Evolutionary conservation across 2,888 invertebrate genomes (phyloP).

Genomic region (Yponomeuta malinellus): DNA sequence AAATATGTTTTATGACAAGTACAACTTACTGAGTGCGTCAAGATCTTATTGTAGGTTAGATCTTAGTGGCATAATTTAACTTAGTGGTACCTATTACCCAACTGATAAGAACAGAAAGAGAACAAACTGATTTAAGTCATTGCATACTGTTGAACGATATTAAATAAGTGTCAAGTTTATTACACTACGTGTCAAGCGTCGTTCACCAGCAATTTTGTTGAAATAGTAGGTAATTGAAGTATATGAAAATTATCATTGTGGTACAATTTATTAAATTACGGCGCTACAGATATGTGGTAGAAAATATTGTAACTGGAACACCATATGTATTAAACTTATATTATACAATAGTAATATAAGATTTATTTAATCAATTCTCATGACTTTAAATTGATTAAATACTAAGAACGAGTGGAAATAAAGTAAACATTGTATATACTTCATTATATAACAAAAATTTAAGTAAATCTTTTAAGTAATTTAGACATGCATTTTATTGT

Average conservation of each 20-base stretch:
- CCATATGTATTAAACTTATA: conserved; percentile 51
- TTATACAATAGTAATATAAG: conserved; percentile 38
- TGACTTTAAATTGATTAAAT: conserved; percentile 66
- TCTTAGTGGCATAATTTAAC: conserved; percentile 34
- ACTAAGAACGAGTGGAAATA: conserved; percentile 66
- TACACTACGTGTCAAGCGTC: background rate
- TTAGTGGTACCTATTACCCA: conserved; percentile 22
- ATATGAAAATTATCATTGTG: conserved; percentile 28
- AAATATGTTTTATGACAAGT: conserved; percentile 45
- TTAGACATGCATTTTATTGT: conserved; percentile 64
- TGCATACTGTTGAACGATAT: conserved; percentile 38
- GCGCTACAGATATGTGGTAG: conserved; percentile 44
- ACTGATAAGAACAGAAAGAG: conserved; percentile 33
- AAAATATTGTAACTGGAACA: conserved; percentile 53
- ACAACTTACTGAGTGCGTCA: conserved; percentile 59
- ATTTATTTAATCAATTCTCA: conserved; percentile 70
- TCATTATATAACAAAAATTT: conserved; percentile 62
- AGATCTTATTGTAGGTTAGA: conserved; percentile 58
- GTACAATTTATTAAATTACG: conserved; percentile 56
- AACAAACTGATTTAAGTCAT: conserved; percentile 43
- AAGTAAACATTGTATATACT: conserved; percentile 70
- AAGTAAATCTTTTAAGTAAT: conserved; percentile 74
- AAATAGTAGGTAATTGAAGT: conserved; percentile 23
- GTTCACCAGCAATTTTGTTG: conserved; percentile 23
- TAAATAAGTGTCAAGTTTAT: conserved; percentile 21